These are phyloP conservation scores for Noturus placidus DNA, from an alignment of 2,113 vertebrate genomes.

Conservation along the genomic window DNA sequence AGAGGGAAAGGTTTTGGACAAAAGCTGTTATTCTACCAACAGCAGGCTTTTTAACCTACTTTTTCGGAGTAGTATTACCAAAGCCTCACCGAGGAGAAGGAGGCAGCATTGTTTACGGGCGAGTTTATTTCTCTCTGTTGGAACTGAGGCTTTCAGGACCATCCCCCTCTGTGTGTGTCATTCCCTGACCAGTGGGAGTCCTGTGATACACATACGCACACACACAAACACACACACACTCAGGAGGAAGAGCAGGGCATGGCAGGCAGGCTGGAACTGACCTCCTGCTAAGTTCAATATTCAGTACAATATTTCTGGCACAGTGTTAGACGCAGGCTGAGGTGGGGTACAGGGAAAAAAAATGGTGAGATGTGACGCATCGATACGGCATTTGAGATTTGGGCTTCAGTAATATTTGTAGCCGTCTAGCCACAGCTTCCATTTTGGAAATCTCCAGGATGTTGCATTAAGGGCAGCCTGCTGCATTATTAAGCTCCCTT, in stretches of 20 bases:
- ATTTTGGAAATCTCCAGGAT: conserved; percentile 24
- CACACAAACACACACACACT: conserved; percentile 12
- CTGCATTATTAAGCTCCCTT: conserved; percentile 28
- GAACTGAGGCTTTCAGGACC: conserved; percentile 21
- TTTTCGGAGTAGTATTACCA: conserved; percentile 3
- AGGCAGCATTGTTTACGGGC: conserved; percentile 22
- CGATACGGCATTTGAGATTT: conserved; percentile 27
- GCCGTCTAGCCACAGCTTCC: conserved; percentile 18
- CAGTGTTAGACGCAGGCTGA: neutral
- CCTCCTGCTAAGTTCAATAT: conserved; percentile 39
- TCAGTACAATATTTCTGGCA: neutral
- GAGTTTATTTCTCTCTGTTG: conserved; percentile 37
- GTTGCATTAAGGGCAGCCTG: conserved; percentile 11
- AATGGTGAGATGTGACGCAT: neutral
- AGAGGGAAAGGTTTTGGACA: neutral
- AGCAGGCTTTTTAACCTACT: conserved; percentile 31
- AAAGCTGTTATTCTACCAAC: conserved; percentile 7
- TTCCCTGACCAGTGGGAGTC: conserved; percentile 43
- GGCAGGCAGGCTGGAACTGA: conserved; percentile 6
- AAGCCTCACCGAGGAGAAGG: conserved; percentile 8
- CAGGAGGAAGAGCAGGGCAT: neutral
- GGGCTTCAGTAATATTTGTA: conserved; percentile 5
- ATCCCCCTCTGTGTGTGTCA: conserved; percentile 47
- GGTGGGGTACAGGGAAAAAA: neutral
- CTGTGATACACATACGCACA: conserved; percentile 26